Base-by-base conservation (phyloP, 1,140 invertebrate species). In the Lineus longissimus region DNA sequence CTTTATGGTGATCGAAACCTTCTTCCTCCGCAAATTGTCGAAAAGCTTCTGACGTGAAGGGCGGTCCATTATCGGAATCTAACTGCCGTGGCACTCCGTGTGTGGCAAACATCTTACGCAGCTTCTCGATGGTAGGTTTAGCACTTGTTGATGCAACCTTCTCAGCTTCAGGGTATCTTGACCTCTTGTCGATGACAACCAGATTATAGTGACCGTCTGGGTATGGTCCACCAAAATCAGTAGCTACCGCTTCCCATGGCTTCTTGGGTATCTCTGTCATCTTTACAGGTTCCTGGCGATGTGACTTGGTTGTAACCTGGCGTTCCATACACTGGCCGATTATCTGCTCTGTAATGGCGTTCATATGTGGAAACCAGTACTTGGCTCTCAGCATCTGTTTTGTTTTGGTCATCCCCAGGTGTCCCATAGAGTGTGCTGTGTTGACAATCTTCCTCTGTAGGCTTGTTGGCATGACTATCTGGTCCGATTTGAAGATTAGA, bases 11-110 rank as follows among this genome's bases (percentile, higher is more conserved):
- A 13, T 30, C 45, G 27, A 71, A 62, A 22, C 62, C 62, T 22
- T 56, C 22, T 36, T 59, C 33, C 33, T 60, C 62, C 7, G 51
- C 31, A 56, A 64, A 70, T 25, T 58, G 17, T 19, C n/a, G 23
- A 55, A 69, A 68, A n/a, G 62, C 47, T 27, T 33, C n/a, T 4
- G 51, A 45, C 51, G 61, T 70, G 36, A 70, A 70, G 55, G 64
- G 62, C 17, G 67, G 61, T 27, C 67, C 67, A 65, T 67, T 69
- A 43, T 70, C 67, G 29, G 19, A 63, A 57, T 62, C 45, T 7
- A 71, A 19, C 19, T n/a, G 65, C 43, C 30, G 40, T n/a, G 66
- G 70, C 27, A 54, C 45, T 29, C 68, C 67, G 55, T 63, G 59
- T 30, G 31, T 65, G 9, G 65, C 60, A 59, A 72, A 72, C 13